phyloP scores from a whole-genome alignment of 2,888 invertebrate species.

The Thymelicus sylvestris region DNA sequence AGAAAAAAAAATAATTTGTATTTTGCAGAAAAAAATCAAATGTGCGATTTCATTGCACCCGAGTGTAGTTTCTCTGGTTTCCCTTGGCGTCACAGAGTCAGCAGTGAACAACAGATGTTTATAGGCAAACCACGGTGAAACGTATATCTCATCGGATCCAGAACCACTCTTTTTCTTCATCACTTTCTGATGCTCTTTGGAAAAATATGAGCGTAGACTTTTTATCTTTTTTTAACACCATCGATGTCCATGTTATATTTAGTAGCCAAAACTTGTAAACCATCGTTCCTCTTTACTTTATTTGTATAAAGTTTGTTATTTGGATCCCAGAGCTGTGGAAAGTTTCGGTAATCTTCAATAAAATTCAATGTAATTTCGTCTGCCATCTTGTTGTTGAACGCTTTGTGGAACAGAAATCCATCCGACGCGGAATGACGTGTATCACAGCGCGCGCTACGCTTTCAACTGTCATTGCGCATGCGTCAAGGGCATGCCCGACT shows the following conservation, averaged over 20 bases:
- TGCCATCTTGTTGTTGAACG: slow-evolving; percentile 9
- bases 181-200: slow-evolving; percentile 31
- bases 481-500: neutral
- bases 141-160: no score
- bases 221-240: slow-evolving; percentile 31
- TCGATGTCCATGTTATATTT: neutral
- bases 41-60: no score
- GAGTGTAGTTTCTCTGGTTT: slow-evolving; percentile 39
- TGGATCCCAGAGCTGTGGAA: slow-evolving; percentile 3
- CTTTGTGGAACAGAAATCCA: slow-evolving; percentile 13
- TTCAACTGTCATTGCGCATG: slow-evolving; percentile 3
- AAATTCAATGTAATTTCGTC: slow-evolving; percentile 11
- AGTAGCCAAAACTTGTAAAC: no score
- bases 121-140: slow-evolving; percentile 8
- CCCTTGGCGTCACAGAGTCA: slow-evolving; percentile 35
- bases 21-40: no score
- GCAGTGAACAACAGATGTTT: slow-evolving; percentile 24
- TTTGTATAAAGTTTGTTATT: neutral
- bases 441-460: slow-evolving; percentile 2
- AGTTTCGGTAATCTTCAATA: slow-evolving; percentile 6
- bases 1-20: no score
- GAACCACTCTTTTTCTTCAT: neutral
- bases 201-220: slow-evolving; percentile 32
- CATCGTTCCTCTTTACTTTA: no score
- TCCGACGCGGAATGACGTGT: slow-evolving; percentile 7